Evolutionary conservation across 1,140 invertebrate genomes (phyloP).

Genomic region (Aradophagus sp.): DNA sequence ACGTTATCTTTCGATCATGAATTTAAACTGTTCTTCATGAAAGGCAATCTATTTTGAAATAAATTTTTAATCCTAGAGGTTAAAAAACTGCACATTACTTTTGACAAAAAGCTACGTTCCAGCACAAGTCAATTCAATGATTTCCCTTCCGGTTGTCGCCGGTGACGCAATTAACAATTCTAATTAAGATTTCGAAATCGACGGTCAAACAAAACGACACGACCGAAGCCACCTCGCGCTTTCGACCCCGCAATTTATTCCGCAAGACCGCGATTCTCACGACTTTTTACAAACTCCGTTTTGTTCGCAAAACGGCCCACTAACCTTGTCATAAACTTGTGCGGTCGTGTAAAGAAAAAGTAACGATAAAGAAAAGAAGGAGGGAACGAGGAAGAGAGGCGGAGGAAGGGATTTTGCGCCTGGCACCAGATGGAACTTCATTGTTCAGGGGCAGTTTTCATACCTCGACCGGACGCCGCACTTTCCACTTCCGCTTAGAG

Average conservation of each 20-base stretch:
- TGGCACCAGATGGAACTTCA: constrained; percentile 10
- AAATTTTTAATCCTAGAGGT: no score
- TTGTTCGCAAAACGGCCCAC: constrained; percentile 36
- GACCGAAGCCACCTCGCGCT: constrained; percentile 8
- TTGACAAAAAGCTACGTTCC: no score
- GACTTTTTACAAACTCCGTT: background rate
- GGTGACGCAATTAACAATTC: constrained; percentile 31
- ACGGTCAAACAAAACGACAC: constrained; percentile 15
- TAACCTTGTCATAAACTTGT: constrained; percentile 33
- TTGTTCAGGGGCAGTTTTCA: constrained; percentile 24
- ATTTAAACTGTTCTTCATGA: no score
- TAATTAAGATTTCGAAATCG: constrained; percentile 27
- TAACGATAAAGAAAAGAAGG: background rate
- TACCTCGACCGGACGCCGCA: constrained; percentile 31
- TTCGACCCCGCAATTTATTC: no score
- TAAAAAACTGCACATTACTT: no score
- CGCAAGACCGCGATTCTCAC: no score
- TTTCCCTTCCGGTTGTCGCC: no score
- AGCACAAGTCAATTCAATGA: no score
- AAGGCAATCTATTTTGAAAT: no score
- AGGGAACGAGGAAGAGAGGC: background rate
- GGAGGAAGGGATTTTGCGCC: constrained; percentile 8
- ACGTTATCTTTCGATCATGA: no score
- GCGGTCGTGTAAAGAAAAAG: constrained; percentile 12
- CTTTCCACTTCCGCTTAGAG: constrained; percentile 38